Evolutionary conservation across 2,797 vertebrate genomes (phyloP).

Genomic region (Bucorvus abyssinicus): DNA sequence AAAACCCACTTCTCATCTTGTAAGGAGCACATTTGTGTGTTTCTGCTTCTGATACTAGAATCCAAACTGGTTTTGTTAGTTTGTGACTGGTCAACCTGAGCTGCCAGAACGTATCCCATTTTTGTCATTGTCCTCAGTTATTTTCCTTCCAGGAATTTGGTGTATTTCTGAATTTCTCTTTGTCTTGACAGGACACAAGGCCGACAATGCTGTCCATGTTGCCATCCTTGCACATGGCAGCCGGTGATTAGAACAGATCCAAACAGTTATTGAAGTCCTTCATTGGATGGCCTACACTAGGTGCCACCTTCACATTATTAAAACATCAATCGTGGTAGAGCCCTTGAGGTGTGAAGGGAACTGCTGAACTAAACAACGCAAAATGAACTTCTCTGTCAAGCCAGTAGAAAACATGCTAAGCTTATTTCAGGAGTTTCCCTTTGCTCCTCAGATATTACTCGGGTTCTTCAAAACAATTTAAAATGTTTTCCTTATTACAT

Average conservation of each 20-base stretch:
- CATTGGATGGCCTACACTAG: neutral
- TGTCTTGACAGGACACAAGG: neutral
- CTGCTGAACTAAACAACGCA: neutral
- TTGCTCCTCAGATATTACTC: neutral
- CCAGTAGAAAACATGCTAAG: neutral
- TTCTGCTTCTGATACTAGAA: neutral
- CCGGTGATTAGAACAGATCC: neutral
- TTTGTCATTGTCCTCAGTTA: neutral
- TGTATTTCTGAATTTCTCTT: neutral
- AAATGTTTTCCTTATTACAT: neutral
- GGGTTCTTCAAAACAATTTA: neutral
- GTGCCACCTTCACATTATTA: neutral
- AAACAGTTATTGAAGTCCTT: neutral
- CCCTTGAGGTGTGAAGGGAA: neutral
- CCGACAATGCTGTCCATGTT: neutral
- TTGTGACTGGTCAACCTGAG: rapidly evolving
- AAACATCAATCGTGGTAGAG: neutral
- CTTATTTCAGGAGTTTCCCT: neutral
- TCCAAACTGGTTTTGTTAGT: neutral
- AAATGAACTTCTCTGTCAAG: neutral
- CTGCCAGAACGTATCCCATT: neutral
- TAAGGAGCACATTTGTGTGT: neutral
- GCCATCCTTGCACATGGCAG: neutral
- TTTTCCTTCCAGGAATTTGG: neutral
- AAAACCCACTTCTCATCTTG: neutral